Conservation (phyloP, 1,140 invertebrate species). For the Diorhabda sublineata region DNA sequence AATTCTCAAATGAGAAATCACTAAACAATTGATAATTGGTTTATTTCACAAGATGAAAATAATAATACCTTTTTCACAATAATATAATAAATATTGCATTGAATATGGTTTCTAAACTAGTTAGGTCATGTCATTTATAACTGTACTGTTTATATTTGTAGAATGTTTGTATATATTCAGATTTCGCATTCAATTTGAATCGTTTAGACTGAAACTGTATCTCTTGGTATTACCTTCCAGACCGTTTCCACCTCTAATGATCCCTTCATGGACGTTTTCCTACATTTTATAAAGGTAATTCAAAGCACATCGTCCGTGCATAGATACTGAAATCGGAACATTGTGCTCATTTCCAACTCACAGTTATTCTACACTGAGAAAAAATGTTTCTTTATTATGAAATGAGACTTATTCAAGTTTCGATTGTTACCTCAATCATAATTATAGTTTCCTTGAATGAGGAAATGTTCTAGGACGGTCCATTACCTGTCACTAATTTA, state of each 20-base stretch:
- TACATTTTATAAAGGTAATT: slow-evolving; percentile 46
- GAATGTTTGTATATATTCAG: neutral
- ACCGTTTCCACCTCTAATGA: slow-evolving; percentile 46
- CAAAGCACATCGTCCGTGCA: slow-evolving; percentile 44
- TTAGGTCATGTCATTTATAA: too few relatives aligned
- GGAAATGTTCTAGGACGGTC: too few relatives aligned
- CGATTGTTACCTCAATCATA: too few relatives aligned
- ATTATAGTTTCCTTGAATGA: too few relatives aligned
- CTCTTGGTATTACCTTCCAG: slow-evolving; percentile 46
- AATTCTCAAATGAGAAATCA: too few relatives aligned
- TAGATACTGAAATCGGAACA: slow-evolving; percentile 22
- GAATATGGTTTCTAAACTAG: too few relatives aligned
- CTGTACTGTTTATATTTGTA: neutral
- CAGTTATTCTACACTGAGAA: neutral
- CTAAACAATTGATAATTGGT: too few relatives aligned
- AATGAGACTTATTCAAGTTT: too few relatives aligned
- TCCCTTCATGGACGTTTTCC: slow-evolving; percentile 41
- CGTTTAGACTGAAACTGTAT: slow-evolving; percentile 35
- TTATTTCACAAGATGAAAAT: too few relatives aligned
- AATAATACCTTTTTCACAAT: too few relatives aligned
- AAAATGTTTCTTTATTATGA: neutral
- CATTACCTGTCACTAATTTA: too few relatives aligned
- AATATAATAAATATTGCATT: too few relatives aligned
- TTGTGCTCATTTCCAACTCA: neutral
- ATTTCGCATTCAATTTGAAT: slow-evolving; percentile 7